Evolutionary conservation across 2,888 invertebrate species (phyloP).

Genomic region (Chloroclystis v-ata): DNA sequence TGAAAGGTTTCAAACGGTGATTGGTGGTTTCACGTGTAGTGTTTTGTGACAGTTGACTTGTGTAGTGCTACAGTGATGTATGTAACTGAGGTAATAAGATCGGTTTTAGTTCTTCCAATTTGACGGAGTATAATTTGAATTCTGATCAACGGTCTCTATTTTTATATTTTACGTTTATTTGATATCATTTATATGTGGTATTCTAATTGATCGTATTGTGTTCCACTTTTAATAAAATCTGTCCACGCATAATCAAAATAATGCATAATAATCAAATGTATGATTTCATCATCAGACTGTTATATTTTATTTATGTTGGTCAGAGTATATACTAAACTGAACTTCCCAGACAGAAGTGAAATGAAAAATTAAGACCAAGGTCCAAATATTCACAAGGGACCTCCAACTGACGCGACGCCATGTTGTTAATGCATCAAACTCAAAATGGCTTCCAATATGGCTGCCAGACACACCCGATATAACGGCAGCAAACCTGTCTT

Average conservation of each 20-base stretch:
- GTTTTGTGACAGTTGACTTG: too few relatives aligned
- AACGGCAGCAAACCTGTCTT: slow-evolving; percentile 26
- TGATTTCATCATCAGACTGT: not conserved
- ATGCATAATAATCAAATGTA: not conserved
- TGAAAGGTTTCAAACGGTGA: too few relatives aligned
- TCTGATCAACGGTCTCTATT: not conserved
- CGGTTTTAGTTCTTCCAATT: too few relatives aligned
- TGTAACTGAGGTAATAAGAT: too few relatives aligned
- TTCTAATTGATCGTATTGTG: slow-evolving; percentile 10
- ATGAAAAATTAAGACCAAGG: not conserved
- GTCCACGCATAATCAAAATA: slow-evolving; percentile 10
- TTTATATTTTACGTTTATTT: not conserved
- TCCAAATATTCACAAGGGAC: not conserved
- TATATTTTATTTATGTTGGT: slow-evolving; percentile 14
- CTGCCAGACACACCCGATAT: slow-evolving; percentile 5
- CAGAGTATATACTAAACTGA: slow-evolving; percentile 3
- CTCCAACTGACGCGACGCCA: slow-evolving; percentile 2
- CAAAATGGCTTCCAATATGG: slow-evolving; percentile 9
- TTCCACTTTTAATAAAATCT: slow-evolving; percentile 7
- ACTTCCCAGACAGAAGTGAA: not conserved
- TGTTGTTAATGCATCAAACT: slow-evolving; percentile 1
- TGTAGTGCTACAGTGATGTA: not conserved
- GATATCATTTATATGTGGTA: not conserved
- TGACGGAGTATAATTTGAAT: not conserved
- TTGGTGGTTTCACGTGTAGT: too few relatives aligned